Percentiles rank a stretch among this genome's conserved stretches.
Evolutionary conservation across 2,888 invertebrate genomes (phyloP).

Genomic region (Himalopsyche kuldschensis): DNA sequence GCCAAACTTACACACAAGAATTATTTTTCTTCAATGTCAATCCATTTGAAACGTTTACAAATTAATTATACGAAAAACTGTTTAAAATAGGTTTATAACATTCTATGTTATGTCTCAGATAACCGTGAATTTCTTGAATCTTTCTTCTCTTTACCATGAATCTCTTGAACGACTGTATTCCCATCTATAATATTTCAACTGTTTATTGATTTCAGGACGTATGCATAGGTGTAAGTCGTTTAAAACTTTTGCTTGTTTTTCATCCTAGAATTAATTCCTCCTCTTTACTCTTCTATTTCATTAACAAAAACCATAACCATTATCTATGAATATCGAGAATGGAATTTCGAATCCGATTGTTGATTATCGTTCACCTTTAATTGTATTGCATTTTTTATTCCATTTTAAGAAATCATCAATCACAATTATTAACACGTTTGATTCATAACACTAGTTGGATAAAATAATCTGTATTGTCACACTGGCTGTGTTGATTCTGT

Average conservation of each 20-base stretch:
- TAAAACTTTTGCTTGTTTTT: conserved; percentile 6
- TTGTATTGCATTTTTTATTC: no score
- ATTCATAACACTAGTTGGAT: not conserved
- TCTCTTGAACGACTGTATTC: not conserved
- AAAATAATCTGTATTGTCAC: not conserved
- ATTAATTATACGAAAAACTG: no score
- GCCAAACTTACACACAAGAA: no score
- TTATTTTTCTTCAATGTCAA: no score
- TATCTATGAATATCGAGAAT: not conserved
- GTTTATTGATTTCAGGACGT: conserved; percentile 49
- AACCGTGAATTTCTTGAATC: not conserved
- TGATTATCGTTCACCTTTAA: no score
- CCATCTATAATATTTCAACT: not conserved
- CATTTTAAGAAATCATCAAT: no score
- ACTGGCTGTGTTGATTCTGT: not conserved
- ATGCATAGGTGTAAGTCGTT: conserved; percentile 55
- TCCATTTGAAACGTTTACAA: no score
- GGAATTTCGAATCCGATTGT: not conserved
- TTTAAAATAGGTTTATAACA: no score
- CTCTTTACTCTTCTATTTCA: not conserved
- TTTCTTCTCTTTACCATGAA: not conserved
- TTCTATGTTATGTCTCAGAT: no score
- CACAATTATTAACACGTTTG: no score
- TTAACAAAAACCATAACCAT: not conserved
- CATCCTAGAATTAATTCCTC: not conserved